A percentile compares a stretch with the other conserved stretches of the same genome.
Conservation (phyloP, 2,113 vertebrate genomes). For the Erpornis zantholeuca region DNA sequence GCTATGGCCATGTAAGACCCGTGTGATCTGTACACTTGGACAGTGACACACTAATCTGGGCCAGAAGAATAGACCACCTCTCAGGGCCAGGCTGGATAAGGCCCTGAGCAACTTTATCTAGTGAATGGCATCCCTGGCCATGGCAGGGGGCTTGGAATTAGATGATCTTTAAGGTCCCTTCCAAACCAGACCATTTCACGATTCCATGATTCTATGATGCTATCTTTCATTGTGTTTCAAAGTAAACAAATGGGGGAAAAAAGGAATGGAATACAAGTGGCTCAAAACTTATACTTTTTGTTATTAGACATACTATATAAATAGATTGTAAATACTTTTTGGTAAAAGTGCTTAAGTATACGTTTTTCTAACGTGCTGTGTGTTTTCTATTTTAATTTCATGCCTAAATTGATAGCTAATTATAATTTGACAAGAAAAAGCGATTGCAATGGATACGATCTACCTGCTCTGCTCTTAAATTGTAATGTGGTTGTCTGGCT, state of each 20-base stretch:
- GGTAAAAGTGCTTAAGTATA: constrained; percentile 70
- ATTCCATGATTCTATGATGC: not conserved
- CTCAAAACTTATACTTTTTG: constrained; percentile 36
- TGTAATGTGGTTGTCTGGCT: constrained; percentile 20
- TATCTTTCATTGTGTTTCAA: not conserved
- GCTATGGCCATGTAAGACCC: not conserved
- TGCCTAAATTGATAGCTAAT: constrained; percentile 74
- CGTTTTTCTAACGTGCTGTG: constrained; percentile 57
- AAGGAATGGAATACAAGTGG: not conserved
- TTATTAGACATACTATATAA: constrained; percentile 47
- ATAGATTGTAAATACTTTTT: constrained; percentile 61
- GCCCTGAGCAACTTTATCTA: not conserved
- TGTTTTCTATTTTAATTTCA: constrained; percentile 66
- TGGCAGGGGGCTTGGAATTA: not conserved
- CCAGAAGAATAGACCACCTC: not conserved
- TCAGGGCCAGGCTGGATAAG: not conserved
- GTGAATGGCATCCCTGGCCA: not conserved
- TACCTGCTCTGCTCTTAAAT: constrained; percentile 46
- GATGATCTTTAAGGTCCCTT: not conserved
- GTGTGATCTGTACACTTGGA: not conserved
- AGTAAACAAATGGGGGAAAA: not conserved
- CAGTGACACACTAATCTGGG: not conserved
- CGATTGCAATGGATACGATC: constrained; percentile 37
- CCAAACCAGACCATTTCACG: not conserved
- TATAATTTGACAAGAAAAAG: constrained; percentile 68